Base-by-base conservation (phyloP, 2,888 invertebrate species). In the Malthinus flaveolus region DNA sequence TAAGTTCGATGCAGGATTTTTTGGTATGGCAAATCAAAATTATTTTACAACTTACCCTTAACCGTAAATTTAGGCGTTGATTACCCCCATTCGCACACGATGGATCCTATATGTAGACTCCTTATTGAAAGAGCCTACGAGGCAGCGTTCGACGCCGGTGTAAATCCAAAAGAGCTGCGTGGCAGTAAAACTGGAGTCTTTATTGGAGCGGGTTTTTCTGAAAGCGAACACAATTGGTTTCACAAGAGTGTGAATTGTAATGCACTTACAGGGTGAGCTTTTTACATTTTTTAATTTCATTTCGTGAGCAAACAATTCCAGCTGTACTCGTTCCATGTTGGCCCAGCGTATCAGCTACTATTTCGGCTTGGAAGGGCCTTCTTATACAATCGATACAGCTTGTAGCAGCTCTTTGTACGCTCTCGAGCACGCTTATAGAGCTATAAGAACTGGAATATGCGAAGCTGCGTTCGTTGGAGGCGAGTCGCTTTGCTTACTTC, bases 391-490 rank as follows among this genome's bases (percentile, higher is more conserved):
- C 7, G 97, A 97, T 78, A 94, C 96, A 0, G 97, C 97, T 0
- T 97, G 97, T 76, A 95, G 95, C n/a, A 96, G 96, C 53, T 92
- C 95, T 7, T 83, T 95, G 65, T 87, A 91, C 68, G 96, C 95
- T 0, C 66, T 97, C 54, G 93, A 96, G 69, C 88, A 89, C 63
- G 93, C 91, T 9, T 91, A 88, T 75, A 83, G 84, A 47, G 85
- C 91, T 0, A 86, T 95, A 44, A 81, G 90, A 33, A 85, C 85
- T 65, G 95, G 93, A 0, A 85, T 88, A 61, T 94, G 95, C 71
- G 95, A 97, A 61, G 84, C 89, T 0, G 97, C 96, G 0, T 86
- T 97, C 50, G 93, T 97, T 2, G 95, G 91, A 4, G 96, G 95
- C 0, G 84, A 89, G 11, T 94, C 92, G 75, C 78, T 97, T 23